Evolutionary conservation across 2,113 vertebrate species (phyloP).

Genomic region (Halcyon senegalensis): DNA sequence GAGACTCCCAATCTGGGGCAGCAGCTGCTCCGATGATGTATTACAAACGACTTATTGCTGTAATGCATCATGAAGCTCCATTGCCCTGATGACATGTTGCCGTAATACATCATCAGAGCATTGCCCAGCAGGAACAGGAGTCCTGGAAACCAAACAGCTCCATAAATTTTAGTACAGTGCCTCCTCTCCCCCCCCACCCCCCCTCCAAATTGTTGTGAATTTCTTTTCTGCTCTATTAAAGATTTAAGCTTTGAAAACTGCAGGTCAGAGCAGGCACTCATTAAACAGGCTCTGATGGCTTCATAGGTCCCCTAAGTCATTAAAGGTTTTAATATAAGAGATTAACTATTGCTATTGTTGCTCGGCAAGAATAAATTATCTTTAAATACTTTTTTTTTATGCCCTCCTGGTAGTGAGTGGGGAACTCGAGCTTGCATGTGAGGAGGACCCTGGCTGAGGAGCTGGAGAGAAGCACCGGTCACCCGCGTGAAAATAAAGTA

Average conservation of each 20-base stretch:
- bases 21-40: slow-evolving; percentile 69
- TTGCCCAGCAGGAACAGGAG: slow-evolving; percentile 67
- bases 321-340: not conserved
- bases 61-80: slow-evolving; percentile 74
- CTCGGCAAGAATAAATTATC: not conserved
- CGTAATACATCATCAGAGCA: slow-evolving; percentile 71
- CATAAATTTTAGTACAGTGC: slow-evolving; percentile 58
- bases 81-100: slow-evolving; percentile 69
- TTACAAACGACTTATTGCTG: slow-evolving; percentile 71
- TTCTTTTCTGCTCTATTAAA: slow-evolving; percentile 75
- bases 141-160: slow-evolving; percentile 68
- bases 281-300: slow-evolving; percentile 40
- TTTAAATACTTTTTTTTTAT: slow-evolving; percentile 30
- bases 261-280: slow-evolving; percentile 56
- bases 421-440: not conserved
- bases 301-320: slow-evolving; percentile 51
- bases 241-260: slow-evolving; percentile 51
- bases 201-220: slow-evolving; percentile 32
- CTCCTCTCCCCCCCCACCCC: not conserved
- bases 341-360: slow-evolving; percentile 26
- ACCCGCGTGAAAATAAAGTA: not conserved
- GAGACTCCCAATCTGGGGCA: slow-evolving; percentile 29
- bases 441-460: not conserved
- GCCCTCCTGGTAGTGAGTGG: not conserved
- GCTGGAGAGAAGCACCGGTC: not conserved